These are phyloP conservation scores for Poeciliopsis paucimaculata DNA, from an alignment of 2,797 vertebrate genomes.

Conservation along the genomic window DNA sequence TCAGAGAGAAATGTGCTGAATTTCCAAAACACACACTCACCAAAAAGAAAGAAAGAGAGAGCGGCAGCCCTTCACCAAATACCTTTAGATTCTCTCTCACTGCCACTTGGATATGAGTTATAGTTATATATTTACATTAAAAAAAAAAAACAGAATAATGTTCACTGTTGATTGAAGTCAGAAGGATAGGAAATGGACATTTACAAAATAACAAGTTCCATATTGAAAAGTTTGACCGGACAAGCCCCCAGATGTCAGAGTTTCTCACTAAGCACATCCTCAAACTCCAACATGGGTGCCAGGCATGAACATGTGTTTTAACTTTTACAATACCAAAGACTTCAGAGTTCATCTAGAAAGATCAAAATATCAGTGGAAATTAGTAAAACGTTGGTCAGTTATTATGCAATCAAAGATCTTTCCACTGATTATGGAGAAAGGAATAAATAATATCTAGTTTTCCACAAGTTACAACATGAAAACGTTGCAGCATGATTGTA, in stretches of 20 bases:
- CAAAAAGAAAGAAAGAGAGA: not conserved
- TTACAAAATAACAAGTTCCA: not conserved
- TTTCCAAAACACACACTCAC: conserved; percentile 48
- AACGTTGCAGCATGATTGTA: not conserved
- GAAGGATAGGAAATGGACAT: conserved; percentile 1
- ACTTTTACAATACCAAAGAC: not conserved
- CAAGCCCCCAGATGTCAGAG: not conserved
- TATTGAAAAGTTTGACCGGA: not conserved
- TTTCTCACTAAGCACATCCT: not conserved
- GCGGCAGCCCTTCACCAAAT: conserved; percentile 45
- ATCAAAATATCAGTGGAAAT: not conserved
- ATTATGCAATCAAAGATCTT: not conserved
- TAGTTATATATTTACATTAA: conserved; percentile 6
- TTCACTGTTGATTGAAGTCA: conserved; percentile 1
- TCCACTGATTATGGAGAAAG: not conserved
- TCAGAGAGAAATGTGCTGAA: conserved; percentile 71
- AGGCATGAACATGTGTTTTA: not conserved
- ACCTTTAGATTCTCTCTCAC: conserved; percentile 61
- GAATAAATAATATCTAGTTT: not conserved
- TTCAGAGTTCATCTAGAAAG: not conserved
- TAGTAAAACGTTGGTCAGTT: not conserved
- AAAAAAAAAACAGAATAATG: conserved; percentile 24
- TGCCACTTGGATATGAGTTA: conserved; percentile 26
- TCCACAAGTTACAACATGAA: not conserved
- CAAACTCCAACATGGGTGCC: not conserved